A percentile compares a stretch with the other conserved stretches of the same genome.
Evolutionary conservation across 2,113 vertebrate genomes (phyloP).

Genomic region (Neotoma lepida): DNA sequence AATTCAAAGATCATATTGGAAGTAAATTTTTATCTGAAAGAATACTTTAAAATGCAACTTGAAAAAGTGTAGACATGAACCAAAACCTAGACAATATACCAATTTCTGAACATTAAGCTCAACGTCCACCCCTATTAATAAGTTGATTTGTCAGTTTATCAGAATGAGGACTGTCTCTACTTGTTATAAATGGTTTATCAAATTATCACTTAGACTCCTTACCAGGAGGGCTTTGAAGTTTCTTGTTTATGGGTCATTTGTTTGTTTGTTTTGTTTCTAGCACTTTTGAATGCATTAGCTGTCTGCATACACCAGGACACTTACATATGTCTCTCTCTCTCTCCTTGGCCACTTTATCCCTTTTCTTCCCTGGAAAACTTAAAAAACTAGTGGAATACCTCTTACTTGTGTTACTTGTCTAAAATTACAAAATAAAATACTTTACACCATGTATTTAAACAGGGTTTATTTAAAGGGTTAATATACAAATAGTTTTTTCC

Average conservation of each 20-base stretch:
- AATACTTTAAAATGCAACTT: neutral
- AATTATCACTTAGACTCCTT: neutral
- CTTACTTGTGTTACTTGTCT: neutral
- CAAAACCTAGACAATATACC: neutral
- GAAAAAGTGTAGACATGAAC: neutral
- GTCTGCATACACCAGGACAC: neutral
- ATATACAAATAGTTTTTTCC: too few species aligned
- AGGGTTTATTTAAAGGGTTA: too few species aligned
- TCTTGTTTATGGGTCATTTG: neutral
- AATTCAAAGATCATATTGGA: neutral
- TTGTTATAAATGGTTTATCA: conserved; percentile 8
- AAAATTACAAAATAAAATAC: neutral
- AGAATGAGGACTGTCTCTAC: neutral
- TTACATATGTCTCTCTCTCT: neutral
- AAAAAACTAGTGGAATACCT: neutral
- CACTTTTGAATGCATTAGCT: neutral
- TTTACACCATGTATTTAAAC: neutral
- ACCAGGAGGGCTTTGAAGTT: neutral
- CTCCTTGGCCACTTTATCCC: neutral
- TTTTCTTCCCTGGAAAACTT: neutral
- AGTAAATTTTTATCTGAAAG: conserved; percentile 20
- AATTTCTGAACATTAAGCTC: neutral
- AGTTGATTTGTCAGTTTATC: neutral
- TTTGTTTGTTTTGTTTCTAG: neutral
- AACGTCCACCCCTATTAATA: neutral